These are phyloP conservation scores for Knipowitschia caucasica DNA, from an alignment of 2,797 vertebrate species.

Conservation along the genomic window DNA sequence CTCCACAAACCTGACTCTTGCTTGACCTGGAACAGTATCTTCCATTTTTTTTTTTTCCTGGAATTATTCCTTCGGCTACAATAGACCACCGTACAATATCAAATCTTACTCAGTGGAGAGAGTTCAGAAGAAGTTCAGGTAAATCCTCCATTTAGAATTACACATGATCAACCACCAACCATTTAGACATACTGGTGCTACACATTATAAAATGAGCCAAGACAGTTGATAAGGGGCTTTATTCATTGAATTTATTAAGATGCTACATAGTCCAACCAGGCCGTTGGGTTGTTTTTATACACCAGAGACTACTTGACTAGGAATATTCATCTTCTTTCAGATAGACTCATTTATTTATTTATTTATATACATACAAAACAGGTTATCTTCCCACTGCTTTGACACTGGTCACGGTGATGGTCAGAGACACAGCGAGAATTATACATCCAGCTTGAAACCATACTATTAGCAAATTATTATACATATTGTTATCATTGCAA, in stretches of 20 bases:
- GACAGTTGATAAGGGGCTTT: slow-evolving; percentile 81
- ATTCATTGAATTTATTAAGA: slow-evolving; percentile 94
- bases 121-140: too few species aligned
- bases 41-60: too few species aligned
- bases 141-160: too few species aligned
- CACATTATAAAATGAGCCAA: slow-evolving; percentile 75
- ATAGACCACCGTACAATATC: too few species aligned
- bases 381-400: slow-evolving; percentile 75
- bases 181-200: slow-evolving; percentile 5
- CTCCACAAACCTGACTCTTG: too few species aligned
- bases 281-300: slow-evolving; percentile 84
- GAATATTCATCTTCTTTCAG: slow-evolving; percentile 76
- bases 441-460: slow-evolving; percentile 53
- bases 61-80: too few species aligned
- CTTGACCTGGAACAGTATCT: too few species aligned
- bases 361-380: slow-evolving; percentile 86
- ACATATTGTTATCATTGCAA: slow-evolving; percentile 32
- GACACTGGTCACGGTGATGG: slow-evolving; percentile 71
- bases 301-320: slow-evolving; percentile 87
- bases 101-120: too few species aligned
- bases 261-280: slow-evolving; percentile 96
- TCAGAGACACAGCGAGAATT: slow-evolving; percentile 64
- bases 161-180: neutral
- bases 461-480: slow-evolving; percentile 28
- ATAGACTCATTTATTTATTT: slow-evolving; percentile 78